Evolutionary conservation across 2,888 invertebrate genomes (phyloP), one percentile per base, ranked within the genome.

Genomic region (Lapara coniferarum): DNA sequence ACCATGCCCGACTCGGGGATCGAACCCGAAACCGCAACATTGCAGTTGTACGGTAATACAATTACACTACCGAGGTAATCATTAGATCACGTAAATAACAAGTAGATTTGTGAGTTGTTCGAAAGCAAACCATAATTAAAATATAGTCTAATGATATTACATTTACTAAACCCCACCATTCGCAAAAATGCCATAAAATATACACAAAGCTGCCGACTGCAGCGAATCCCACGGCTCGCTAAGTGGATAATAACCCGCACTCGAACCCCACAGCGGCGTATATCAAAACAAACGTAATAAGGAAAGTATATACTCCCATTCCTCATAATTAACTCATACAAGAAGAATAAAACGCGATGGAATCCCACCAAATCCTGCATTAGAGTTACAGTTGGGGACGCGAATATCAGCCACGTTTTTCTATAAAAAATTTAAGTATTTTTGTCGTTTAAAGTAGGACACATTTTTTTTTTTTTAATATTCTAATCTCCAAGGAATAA

Each of bases 281-380:
- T 16, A 53, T 53, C 53, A 53, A 53, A 53, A 53, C 53, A 53
- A 53, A 53, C 53, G 53, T 53, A 53, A 53, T 53, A 53, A 53
- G 25, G 56, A 30, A 56, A 16, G 19, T 57, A 30, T 57, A 57
- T 37, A 13, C 14, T 7, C 7, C 25, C 14, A 57, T 37, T 57
- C 14, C 13, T 57, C 57, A 30, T 57, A 57, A 57, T 57, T 19
- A 30, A 30, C 37, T 57, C 10, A 30, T 57, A 57, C 57, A 57
- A 14, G 37, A 57, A 57, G 37, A 55, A 55, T 55, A 55, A 19
- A 55, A 55, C 55, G 55, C 55, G 8, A 37, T 37, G 10, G 55
- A 19, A 55, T 55, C 55, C 55, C 4, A 16, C 55, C 55, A 55
- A 55, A 55, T 12, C 55, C 55, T 19, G 55, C 19, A 55, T 55